phyloP scores from a whole-genome alignment of 2,113 vertebrate genomes.

The Toxotes chatareus region DNA sequence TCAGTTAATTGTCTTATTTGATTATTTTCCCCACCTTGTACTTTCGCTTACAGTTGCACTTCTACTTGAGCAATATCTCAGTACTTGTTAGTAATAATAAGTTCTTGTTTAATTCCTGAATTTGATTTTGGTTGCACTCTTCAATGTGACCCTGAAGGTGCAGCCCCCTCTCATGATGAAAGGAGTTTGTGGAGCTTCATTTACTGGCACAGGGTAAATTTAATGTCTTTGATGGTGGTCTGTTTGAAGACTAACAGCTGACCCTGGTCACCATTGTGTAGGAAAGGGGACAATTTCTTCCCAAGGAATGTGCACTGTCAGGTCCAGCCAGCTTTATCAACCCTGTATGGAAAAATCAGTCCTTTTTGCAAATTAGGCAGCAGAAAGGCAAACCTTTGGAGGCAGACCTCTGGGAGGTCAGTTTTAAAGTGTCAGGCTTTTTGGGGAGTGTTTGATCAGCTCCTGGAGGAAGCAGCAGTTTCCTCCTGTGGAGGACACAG shows the following conservation, averaged over 20 bases:
- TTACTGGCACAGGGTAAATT: constrained; percentile 26
- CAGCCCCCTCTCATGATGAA: constrained; percentile 27
- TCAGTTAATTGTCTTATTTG: not conserved
- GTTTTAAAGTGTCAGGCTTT: constrained; percentile 43
- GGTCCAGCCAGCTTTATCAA: constrained; percentile 26
- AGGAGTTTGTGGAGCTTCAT: constrained; percentile 25
- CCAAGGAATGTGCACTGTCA: constrained; percentile 9
- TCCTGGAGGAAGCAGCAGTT: constrained; percentile 82
- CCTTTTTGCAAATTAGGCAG: constrained; percentile 29
- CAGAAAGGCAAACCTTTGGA: constrained; percentile 41
- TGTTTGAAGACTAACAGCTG: constrained; percentile 41
- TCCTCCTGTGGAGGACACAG: constrained; percentile 68
- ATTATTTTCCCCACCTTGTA: not conserved
- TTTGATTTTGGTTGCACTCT: constrained; percentile 8
- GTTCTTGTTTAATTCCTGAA: constrained; percentile 3
- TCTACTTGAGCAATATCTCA: not conserved
- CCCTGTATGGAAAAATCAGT: constrained; percentile 35
- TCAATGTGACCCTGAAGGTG: constrained; percentile 7
- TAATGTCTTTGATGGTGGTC: constrained; percentile 40
- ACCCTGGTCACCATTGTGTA: constrained; percentile 42
- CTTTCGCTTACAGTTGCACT: not conserved
- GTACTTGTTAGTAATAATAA: not conserved
- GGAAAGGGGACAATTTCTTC: constrained; percentile 15
- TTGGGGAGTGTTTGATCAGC: constrained; percentile 78
- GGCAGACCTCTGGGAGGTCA: constrained; percentile 59